A percentile compares a stretch with the other conserved stretches of the same genome.
These are phyloP conservation scores for Zygothrica quintamaculata DNA, from an alignment of 2,888 invertebrate genomes.

Conservation along the genomic window DNA sequence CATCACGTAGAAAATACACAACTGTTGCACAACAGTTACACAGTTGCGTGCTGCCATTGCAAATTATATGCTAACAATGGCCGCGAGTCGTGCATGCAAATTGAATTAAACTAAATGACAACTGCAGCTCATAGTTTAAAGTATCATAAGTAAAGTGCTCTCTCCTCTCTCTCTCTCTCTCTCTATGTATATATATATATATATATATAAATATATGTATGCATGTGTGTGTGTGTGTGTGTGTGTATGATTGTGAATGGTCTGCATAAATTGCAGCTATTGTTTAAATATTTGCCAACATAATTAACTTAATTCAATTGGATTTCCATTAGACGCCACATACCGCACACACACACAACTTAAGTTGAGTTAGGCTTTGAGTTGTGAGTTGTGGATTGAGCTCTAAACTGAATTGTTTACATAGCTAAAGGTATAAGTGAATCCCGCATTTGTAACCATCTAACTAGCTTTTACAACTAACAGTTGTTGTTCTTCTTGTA, in stretches of 20 bases:
- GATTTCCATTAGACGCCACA: conserved; percentile 81
- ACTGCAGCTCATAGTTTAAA: conserved; percentile 40
- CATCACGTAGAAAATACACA: conserved; percentile 52
- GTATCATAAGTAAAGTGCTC: background rate
- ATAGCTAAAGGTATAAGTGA: conserved; percentile 59
- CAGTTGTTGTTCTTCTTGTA: too few species aligned
- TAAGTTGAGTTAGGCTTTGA: conserved; percentile 19
- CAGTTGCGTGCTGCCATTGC: conserved; percentile 41
- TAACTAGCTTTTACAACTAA: background rate
- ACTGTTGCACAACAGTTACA: conserved; percentile 57
- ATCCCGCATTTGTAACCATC: conserved; percentile 11
- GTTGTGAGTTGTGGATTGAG: too few species aligned
- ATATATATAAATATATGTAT: too few species aligned
- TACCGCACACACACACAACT: conserved; percentile 57
- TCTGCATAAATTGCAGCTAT: conserved; percentile 77
- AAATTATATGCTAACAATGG: conserved; percentile 63
- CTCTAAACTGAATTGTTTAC: conserved; percentile 66
- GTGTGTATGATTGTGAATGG: conserved; percentile 11
- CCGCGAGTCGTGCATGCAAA: conserved; percentile 64
- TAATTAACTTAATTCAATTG: conserved; percentile 85
- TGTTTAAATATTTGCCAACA: conserved; percentile 84
- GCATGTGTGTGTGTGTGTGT: background rate
- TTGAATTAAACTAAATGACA: conserved; percentile 70
- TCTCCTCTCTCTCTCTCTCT: too few species aligned
- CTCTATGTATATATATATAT: too few species aligned